Percentiles rank a stretch among this genome's conserved stretches.
phyloP scores from a whole-genome alignment of 2,797 vertebrate species.

The Xerus rutilus region DNA sequence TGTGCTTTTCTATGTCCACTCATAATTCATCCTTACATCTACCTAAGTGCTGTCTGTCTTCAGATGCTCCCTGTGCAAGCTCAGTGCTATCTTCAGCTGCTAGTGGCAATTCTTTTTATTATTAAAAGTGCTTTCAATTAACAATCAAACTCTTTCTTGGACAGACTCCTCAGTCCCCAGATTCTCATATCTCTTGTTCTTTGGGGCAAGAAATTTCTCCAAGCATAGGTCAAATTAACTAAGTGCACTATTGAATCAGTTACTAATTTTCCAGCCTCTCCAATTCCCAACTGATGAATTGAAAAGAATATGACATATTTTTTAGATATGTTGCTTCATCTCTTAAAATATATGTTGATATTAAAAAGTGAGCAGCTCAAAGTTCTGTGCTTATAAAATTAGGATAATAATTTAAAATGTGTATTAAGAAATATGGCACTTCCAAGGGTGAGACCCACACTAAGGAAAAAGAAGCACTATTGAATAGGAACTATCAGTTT shows the following conservation, averaged over 20 bases:
- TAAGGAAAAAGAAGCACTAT: not conserved
- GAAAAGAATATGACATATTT: constrained; percentile 23
- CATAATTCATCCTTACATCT: not conserved
- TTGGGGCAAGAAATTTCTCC: not conserved
- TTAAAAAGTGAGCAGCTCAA: not conserved
- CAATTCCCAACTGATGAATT: not conserved
- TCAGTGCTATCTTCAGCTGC: not conserved
- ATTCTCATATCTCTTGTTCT: not conserved
- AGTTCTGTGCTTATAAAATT: not conserved
- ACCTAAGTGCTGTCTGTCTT: not conserved
- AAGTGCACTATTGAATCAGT: not conserved
- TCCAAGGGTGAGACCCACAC: not conserved
- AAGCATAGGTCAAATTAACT: not conserved
- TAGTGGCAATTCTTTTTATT: not conserved
- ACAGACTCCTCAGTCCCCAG: not conserved
- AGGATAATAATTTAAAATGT: not conserved
- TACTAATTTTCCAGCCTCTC: not conserved
- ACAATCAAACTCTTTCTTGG: not conserved
- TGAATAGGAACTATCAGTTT: not conserved
- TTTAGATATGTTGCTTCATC: not conserved
- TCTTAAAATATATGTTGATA: not conserved
- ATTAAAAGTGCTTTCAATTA: not conserved
- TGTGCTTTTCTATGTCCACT: not conserved
- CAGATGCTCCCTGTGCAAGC: not conserved
- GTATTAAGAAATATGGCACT: not conserved